Conservation (phyloP, 2,797 vertebrate genomes). For the Gambelia wislizenii region DNA sequence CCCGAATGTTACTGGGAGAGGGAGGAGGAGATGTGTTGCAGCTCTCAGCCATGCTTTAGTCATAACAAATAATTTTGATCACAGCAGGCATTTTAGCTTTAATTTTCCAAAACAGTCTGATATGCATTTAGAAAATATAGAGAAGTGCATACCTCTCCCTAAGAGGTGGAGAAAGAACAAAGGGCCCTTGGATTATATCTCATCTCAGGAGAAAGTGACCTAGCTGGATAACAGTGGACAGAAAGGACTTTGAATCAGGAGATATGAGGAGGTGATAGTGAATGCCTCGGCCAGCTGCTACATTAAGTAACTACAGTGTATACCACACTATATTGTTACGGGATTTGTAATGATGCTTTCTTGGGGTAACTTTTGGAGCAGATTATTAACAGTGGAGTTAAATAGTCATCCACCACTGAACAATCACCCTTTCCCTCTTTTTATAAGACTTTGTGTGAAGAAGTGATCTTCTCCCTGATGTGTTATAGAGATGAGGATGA, state of each 20-base stretch:
- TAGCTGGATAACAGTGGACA: neutral
- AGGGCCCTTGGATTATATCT: neutral
- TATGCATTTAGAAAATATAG: neutral
- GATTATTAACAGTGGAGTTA: neutral
- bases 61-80: neutral
- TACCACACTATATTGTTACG: neutral
- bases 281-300: too few relatives aligned
- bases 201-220: neutral
- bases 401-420: too few relatives aligned
- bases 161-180: neutral
- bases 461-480: constrained; percentile 97
- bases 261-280: too few relatives aligned
- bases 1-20: neutral
- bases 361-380: neutral
- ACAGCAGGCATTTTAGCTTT: neutral
- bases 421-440: neutral
- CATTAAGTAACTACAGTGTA: neutral
- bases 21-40: neutral
- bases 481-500: constrained; percentile 98
- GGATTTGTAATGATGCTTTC: neutral
- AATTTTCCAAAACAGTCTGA: neutral
- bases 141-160: too few relatives aligned
- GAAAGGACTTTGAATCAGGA: neutral
- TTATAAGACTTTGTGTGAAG: constrained; percentile 89
- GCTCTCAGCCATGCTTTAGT: neutral